These are phyloP conservation scores for Parnassius mnemosyne DNA, from an alignment of 2,888 invertebrate species.

Conservation along the genomic window DNA sequence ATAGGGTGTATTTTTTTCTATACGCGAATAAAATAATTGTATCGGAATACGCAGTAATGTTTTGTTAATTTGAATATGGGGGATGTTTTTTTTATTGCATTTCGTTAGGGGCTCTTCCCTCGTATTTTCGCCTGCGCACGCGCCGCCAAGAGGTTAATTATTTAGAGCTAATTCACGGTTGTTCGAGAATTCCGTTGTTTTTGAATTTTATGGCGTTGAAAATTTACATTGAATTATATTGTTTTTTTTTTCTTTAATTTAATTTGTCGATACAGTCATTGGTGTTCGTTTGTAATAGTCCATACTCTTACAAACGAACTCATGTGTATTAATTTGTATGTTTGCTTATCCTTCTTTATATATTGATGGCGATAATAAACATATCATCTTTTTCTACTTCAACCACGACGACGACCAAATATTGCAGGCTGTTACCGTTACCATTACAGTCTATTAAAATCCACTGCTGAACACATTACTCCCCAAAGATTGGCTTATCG, in stretches of 20 bases:
- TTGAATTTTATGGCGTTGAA: conserved; percentile 45
- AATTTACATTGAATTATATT: conserved; percentile 39
- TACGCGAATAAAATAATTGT: conserved; percentile 65
- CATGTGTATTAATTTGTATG: too few species aligned
- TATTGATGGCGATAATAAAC: too few species aligned
- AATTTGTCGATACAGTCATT: conserved; percentile 2
- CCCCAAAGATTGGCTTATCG: too few species aligned
- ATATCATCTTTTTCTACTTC: too few species aligned
- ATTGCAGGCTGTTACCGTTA: too few species aligned
- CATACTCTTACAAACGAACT: too few species aligned
- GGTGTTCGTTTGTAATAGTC: neutral
- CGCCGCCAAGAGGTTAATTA: conserved; percentile 75
- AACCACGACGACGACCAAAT: too few species aligned
- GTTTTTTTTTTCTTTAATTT: conserved; percentile 24
- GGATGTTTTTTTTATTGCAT: conserved; percentile 46
- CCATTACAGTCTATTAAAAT: too few species aligned
- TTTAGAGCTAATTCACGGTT: conserved; percentile 75
- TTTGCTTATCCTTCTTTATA: too few species aligned
- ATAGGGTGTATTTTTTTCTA: conserved; percentile 43
- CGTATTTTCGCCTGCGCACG: conserved; percentile 59
- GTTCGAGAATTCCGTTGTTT: conserved; percentile 60
- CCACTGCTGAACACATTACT: too few species aligned
- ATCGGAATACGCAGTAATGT: conserved; percentile 72
- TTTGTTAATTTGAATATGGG: conserved; percentile 78
- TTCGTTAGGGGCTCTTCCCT: conserved; percentile 51